phyloP scores from a whole-genome alignment of 2,797 vertebrate genomes.

The Muraenolepis orangiensis region DNA sequence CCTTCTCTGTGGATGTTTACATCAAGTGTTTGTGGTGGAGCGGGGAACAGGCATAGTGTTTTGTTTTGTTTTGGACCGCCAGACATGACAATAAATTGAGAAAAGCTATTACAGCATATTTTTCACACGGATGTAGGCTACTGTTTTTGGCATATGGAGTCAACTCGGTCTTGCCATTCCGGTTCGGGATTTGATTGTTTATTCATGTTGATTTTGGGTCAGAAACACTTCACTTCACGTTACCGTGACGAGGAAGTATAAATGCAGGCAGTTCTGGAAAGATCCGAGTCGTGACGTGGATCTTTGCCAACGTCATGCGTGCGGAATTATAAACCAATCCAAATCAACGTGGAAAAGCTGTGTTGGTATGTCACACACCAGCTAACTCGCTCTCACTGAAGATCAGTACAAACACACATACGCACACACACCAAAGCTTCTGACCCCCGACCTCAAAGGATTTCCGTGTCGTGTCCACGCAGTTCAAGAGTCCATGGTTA shows the following conservation, averaged over 20 bases:
- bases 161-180: too few relatives aligned
- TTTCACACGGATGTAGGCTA: too few relatives aligned
- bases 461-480: constrained; percentile 22
- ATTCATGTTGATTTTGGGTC: neutral
- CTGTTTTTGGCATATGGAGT: too few relatives aligned
- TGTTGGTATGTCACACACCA: too few relatives aligned
- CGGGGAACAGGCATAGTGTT: too few relatives aligned
- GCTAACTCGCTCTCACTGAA: too few relatives aligned
- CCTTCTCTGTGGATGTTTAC: too few relatives aligned
- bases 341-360: too few relatives aligned
- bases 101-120: neutral
- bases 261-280: neutral
- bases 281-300: neutral
- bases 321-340: neutral
- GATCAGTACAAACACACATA: neutral
- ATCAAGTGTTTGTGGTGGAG: too few relatives aligned
- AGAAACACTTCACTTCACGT: neutral
- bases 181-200: neutral
- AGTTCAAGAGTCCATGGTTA: constrained; percentile 35
- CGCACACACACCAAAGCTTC: constrained; percentile 10
- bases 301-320: neutral
- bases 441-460: constrained; percentile 40
- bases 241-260: neutral
- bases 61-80: too few relatives aligned
- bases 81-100: too few relatives aligned